A percentile compares a stretch with the other conserved stretches of the same genome.
phyloP scores from a whole-genome alignment of 2,797 vertebrate genomes.

The Pelochelys cantorii region DNA sequence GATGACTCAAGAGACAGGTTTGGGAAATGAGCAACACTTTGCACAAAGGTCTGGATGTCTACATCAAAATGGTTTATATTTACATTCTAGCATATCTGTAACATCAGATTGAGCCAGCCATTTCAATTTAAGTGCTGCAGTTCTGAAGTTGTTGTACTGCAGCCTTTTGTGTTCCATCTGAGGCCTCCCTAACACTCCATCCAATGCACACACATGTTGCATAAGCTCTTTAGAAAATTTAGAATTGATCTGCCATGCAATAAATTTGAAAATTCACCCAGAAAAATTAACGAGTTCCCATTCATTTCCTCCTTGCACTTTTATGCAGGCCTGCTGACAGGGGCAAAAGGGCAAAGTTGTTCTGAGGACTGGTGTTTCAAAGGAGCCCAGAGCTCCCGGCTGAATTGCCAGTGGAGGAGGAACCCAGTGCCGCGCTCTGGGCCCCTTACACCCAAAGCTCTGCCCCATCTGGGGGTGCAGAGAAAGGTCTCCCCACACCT shows the following conservation, averaged over 20 bases:
- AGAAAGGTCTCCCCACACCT: too few species aligned
- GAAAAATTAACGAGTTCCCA: not conserved
- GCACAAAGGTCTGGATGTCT: not conserved
- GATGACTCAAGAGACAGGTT: conserved; percentile 34
- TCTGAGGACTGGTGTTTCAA: too few species aligned
- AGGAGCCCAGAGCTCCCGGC: too few species aligned
- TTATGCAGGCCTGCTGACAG: not conserved
- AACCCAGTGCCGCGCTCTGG: too few species aligned
- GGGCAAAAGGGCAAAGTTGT: too few species aligned
- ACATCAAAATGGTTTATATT: conserved; percentile 60
- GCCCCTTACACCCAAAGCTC: too few species aligned
- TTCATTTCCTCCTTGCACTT: not conserved
- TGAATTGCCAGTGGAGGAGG: too few species aligned
- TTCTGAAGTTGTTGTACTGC: conserved; percentile 29
- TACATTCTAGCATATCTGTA: conserved; percentile 65
- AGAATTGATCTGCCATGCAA: not conserved
- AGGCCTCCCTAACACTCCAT: not conserved
- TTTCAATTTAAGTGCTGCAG: conserved; percentile 40
- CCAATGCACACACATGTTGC: not conserved
- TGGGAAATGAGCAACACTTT: conserved; percentile 43
- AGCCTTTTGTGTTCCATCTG: conserved; percentile 33
- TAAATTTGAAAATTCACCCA: not conserved
- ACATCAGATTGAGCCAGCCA: conserved; percentile 21
- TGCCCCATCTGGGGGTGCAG: too few species aligned
- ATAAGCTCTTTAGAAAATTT: not conserved